Base-by-base conservation (phyloP, 2,888 invertebrate species). In the Ypsolopha sequella region DNA sequence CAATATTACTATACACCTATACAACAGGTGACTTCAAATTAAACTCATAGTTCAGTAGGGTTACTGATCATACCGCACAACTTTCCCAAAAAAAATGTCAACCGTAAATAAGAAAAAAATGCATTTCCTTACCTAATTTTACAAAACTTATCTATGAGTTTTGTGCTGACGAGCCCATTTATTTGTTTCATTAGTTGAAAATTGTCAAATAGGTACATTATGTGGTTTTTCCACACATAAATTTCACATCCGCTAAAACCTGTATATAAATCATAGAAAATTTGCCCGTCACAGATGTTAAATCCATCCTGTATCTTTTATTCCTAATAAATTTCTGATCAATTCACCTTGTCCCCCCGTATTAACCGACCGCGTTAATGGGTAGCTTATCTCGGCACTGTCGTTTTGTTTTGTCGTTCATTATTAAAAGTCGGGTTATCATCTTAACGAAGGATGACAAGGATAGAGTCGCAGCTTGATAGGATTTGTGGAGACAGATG, bases 321-420 rank as follows among this genome's bases (percentile, higher is more conserved):
- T 35, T 34, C 36, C 36, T n/a, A 46, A 46, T n/a, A 11, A 58
- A 14, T 14, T 65, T 62, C 68, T 69, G 69, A 61, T 74, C 78
- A 74, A 75, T 73, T 68, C 71, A 67, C 66, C 58, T 60, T 43
- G 77, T 76, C 79, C 67, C 65, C 60, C 71, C 66, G 69, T 73
- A 79, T 80, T 80, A 80, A 73, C 70, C 67, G 63, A 64, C 66
- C 61, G 73, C 78, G 74, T 80, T 80, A 81, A 81, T 78, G 78
- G 66, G 64, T 11, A 54, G 53, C 66, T 78, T 85, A 82, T 85
- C 85, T 66, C 38, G 56, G 66, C 68, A 70, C 54, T 68, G 67
- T 69, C 72, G 66, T 76, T 76, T 71, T 77, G 48, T 73, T 71
- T 68, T 24, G 67, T 72, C 66, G 67, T 72, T 60, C 66, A 66